Evolutionary conservation across 2,888 invertebrate genomes (phyloP).

Genomic region (Camptogramma bilineatum): DNA sequence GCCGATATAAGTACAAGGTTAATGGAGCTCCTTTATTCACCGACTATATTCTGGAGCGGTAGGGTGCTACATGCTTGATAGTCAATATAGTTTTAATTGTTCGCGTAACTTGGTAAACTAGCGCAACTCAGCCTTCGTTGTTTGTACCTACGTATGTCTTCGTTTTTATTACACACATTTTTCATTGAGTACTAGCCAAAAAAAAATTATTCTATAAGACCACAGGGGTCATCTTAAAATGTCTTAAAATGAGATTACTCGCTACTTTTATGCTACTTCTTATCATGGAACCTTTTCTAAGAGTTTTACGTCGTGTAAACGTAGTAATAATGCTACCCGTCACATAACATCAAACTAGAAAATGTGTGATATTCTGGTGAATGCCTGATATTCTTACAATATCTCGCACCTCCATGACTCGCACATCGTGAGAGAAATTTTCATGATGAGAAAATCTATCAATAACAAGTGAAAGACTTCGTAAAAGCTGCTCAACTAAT

Average conservation of each 20-base stretch:
- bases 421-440: conserved; percentile 34
- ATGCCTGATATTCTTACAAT: conserved; percentile 29
- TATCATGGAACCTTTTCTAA: neutral
- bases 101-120: conserved; percentile 1
- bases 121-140: neutral
- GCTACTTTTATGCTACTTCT: neutral
- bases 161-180: neutral
- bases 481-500: conserved; percentile 33
- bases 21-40: conserved; percentile 36
- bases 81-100: neutral
- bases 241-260: neutral
- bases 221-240: neutral
- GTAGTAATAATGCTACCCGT: neutral
- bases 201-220: neutral
- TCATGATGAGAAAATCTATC: conserved; percentile 34
- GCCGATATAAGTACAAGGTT: conserved; percentile 49
- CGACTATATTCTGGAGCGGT: conserved; percentile 34
- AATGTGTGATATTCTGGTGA: neutral
- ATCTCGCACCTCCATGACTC: conserved; percentile 27
- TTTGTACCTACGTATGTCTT: neutral
- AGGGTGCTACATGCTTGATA: conserved; percentile 11
- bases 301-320: neutral
- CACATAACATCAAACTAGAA: neutral
- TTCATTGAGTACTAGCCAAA: neutral
- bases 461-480: conserved; percentile 25